phyloP scores from a whole-genome alignment of 2,797 vertebrate genomes.

The Salmo trutta region DNA sequence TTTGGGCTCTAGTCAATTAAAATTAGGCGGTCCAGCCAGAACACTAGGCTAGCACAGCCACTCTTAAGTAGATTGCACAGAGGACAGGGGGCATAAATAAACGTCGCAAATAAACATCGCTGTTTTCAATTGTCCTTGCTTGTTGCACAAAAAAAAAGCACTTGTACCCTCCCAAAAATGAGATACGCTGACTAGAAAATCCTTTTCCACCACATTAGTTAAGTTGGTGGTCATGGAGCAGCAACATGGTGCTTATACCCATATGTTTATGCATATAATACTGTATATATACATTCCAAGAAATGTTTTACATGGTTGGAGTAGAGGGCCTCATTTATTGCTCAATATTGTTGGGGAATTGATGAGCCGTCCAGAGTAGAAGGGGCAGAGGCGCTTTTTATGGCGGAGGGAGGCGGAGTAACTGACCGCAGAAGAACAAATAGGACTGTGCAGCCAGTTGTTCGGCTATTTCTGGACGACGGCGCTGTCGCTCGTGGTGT shows the following conservation, averaged over 20 bases:
- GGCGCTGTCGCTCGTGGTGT: not conserved
- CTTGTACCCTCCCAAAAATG: constrained; percentile 1
- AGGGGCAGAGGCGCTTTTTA: no score
- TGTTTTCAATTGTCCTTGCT: constrained; percentile 15
- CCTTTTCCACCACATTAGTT: no score
- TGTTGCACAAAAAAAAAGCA: not conserved
- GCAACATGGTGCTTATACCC: not conserved
- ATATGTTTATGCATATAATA: not conserved
- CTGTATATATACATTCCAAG: not conserved
- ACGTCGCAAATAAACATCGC: constrained; percentile 1
- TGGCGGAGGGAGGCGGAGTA: not conserved
- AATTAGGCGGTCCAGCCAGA: constrained; percentile 49
- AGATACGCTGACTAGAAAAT: not conserved
- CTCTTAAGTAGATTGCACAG: constrained; percentile 40
- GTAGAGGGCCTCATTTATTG: not conserved
- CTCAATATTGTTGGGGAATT: no score
- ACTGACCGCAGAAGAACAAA: constrained; percentile 20
- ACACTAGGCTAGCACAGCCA: not conserved
- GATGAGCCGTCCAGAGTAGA: not conserved
- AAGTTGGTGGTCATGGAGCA: not conserved
- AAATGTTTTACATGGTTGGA: not conserved
- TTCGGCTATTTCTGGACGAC: constrained; percentile 35
- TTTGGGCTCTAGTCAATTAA: constrained; percentile 55
- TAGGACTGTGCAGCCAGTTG: constrained; percentile 4
- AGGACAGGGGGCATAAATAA: constrained; percentile 23